phyloP scores from a whole-genome alignment of 2,113 vertebrate species.

The Burhinus bistriatus region DNA sequence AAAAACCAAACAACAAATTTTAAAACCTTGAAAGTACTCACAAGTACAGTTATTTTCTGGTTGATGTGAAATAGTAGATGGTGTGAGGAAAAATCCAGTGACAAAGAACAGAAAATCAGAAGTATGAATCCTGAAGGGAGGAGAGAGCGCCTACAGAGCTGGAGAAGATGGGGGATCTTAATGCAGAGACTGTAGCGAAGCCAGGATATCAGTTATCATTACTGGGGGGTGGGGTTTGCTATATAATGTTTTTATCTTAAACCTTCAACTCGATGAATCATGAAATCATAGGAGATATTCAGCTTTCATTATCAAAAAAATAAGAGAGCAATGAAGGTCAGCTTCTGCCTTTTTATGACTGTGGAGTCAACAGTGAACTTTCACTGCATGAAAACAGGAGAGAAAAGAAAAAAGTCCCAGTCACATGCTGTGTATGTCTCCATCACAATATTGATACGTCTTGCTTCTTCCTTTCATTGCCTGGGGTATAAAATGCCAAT shows the following conservation, averaged over 20 bases:
- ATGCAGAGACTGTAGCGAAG: too few species aligned
- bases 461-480: neutral
- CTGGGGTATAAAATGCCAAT: neutral
- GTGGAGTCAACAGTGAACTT: neutral
- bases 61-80: neutral
- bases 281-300: neutral
- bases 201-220: neutral
- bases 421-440: neutral
- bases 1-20: neutral
- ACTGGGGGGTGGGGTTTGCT: rapidly evolving
- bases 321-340: neutral
- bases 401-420: neutral
- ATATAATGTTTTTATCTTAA: neutral
- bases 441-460: rapidly evolving
- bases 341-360: neutral
- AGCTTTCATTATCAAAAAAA: neutral
- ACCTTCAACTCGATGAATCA: neutral
- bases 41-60: neutral
- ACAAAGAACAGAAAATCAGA: neutral
- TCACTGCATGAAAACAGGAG: neutral
- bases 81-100: neutral
- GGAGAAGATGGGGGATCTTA: neutral
- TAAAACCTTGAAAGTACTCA: neutral
- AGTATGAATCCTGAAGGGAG: neutral
- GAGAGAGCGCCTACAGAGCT: neutral